phyloP scores from a whole-genome alignment of 1,140 invertebrate species.

The Sarcophaga bullata region DNA sequence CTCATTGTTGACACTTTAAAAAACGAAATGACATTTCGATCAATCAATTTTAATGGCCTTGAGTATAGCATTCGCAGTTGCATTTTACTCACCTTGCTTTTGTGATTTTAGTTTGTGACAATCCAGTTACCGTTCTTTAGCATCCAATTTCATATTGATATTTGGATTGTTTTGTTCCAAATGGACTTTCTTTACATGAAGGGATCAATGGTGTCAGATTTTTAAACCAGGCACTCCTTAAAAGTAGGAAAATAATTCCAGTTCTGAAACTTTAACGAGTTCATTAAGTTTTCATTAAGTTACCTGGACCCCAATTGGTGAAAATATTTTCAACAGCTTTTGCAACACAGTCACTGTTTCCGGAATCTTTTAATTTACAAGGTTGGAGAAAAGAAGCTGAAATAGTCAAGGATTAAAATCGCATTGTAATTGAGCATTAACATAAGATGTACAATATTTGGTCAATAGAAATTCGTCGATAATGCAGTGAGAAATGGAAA shows the following conservation, averaged over 20 bases:
- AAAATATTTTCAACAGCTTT: conserved; percentile 51
- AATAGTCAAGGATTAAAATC: not conserved
- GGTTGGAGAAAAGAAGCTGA: conserved; percentile 46
- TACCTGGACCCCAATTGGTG: conserved; percentile 54
- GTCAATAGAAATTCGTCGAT: no score
- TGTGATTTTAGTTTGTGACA: conserved; percentile 18
- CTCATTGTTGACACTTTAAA: not conserved
- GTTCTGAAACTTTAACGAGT: not conserved
- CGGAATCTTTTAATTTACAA: conserved; percentile 47
- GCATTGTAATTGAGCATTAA: not conserved
- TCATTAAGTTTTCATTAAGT: not conserved
- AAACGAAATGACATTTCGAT: conserved; percentile 51
- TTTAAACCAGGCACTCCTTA: conserved; percentile 37
- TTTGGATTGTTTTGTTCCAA: conserved; percentile 3
- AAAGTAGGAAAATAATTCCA: not conserved
- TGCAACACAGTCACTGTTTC: conserved; percentile 47
- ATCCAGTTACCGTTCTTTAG: conserved; percentile 20
- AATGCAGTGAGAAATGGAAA: no score
- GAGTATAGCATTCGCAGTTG: not conserved
- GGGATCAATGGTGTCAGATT: conserved; percentile 8
- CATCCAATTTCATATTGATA: conserved; percentile 7
- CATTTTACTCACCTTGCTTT: conserved; percentile 14
- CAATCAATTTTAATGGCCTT: conserved; percentile 34
- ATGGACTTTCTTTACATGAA: not conserved
- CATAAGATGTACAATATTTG: not conserved